Conservation (phyloP, 2,113 vertebrate species). For the Pogonocichla stellata region DNA sequence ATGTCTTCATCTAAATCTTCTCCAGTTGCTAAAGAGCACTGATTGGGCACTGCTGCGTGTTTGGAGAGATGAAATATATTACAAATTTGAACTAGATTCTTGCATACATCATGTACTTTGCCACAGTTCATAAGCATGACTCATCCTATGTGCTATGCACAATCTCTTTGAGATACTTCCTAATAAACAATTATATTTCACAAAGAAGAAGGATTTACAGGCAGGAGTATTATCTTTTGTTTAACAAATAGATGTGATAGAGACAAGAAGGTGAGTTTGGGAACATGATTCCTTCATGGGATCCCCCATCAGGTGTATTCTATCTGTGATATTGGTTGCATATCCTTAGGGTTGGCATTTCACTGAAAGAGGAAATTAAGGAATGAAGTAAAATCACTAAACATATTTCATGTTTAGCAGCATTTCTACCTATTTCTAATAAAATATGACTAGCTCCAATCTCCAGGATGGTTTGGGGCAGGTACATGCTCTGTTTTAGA, state of each 20-base stretch:
- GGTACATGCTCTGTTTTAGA: neutral
- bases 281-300: neutral
- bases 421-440: neutral
- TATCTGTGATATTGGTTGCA: neutral
- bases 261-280: neutral
- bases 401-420: neutral
- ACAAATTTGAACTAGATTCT: neutral
- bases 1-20: neutral
- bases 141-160: neutral
- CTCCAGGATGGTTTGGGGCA: neutral
- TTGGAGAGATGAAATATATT: neutral
- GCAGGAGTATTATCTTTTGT: neutral
- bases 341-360: neutral
- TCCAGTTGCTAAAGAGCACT: neutral
- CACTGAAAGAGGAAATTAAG: neutral
- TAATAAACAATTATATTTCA: neutral
- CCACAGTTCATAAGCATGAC: neutral
- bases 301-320: neutral
- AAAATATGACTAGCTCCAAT: neutral
- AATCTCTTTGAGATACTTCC: neutral
- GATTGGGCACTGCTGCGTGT: neutral
- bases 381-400: neutral
- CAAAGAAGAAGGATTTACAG: neutral
- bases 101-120: neutral
- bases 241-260: neutral